Evolutionary conservation across 2,113 vertebrate species (phyloP).

Genomic region (Rhineura floridana): DNA sequence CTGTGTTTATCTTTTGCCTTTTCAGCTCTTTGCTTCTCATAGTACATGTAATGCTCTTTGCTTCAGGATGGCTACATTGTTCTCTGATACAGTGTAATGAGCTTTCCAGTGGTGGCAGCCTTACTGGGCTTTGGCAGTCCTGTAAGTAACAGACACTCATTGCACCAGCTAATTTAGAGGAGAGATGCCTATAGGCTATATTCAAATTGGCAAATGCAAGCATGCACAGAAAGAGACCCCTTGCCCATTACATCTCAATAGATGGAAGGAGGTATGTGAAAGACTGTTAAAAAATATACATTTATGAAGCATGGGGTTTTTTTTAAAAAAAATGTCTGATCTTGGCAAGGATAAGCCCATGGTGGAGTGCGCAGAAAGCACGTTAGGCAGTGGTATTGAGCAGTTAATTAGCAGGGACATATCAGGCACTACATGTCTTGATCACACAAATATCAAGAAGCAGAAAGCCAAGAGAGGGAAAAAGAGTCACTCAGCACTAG

Average conservation of each 20-base stretch:
- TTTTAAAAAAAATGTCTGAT: background rate
- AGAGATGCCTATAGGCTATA: background rate
- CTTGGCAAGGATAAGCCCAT: background rate
- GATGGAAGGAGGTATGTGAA: background rate
- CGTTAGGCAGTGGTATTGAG: background rate
- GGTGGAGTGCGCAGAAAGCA: background rate
- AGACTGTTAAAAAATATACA: background rate
- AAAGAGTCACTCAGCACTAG: background rate
- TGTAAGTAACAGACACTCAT: slow-evolving; percentile 29
- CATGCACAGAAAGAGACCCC: background rate
- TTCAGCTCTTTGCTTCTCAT: slow-evolving; percentile 1
- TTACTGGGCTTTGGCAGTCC: slow-evolving; percentile 13
- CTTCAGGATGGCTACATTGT: slow-evolving; percentile 22
- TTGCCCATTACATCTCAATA: background rate
- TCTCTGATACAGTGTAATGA: slow-evolving; percentile 25
- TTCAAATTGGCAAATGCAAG: background rate
- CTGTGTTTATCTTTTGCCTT: slow-evolving; percentile 1
- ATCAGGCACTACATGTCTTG: background rate
- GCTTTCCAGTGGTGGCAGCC: slow-evolving; percentile 20
- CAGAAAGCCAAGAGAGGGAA: background rate
- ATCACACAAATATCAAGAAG: too few species aligned
- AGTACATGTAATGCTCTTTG: slow-evolving; percentile 28
- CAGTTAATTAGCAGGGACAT: background rate
- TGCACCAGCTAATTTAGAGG: slow-evolving; percentile 24
- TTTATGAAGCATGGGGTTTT: background rate